A percentile compares a stretch with the other conserved stretches of the same genome.
Conservation (phyloP, 2,888 invertebrate genomes). For the Drosophila silvestris region DNA sequence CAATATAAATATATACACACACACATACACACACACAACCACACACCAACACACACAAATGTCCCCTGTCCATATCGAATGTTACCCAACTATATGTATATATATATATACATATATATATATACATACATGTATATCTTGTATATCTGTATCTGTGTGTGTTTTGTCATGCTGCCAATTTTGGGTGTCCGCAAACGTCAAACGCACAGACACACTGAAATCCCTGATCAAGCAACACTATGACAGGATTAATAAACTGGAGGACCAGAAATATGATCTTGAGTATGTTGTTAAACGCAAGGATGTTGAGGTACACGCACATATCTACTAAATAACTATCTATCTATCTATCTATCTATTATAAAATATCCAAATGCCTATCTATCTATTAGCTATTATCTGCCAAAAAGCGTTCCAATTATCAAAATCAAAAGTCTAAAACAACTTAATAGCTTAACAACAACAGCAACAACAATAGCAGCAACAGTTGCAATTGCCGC, state of each 20-base stretch:
- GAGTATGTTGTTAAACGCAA: conserved; percentile 99
- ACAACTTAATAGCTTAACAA: conserved; percentile 53
- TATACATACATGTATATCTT: conserved; percentile 14
- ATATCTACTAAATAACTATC: conserved; percentile 48
- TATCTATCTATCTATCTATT: conserved; percentile 35
- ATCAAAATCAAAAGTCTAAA: conserved; percentile 68
- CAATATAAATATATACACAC: conserved; percentile 33
- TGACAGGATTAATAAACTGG: conserved; percentile 94
- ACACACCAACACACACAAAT: conserved; percentile 35
- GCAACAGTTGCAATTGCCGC: conserved; percentile 30
- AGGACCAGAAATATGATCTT: conserved; percentile 98
- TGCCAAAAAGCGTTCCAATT: conserved; percentile 28
- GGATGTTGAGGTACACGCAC: conserved; percentile 96
- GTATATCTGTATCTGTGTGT: conserved; percentile 33
- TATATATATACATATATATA: conserved; percentile 8
- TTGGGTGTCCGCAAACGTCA: conserved; percentile 14
- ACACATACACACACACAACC: conserved; percentile 24
- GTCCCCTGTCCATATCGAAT: conserved; percentile 45
- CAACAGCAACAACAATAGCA: conserved; percentile 39
- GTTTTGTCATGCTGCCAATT: conserved; percentile 31
- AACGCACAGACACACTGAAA: conserved; percentile 90
- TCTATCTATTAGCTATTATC: conserved; percentile 15
- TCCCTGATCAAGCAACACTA: conserved; percentile 93
- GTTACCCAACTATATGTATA: conserved; percentile 30
- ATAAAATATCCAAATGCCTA: conserved; percentile 25